phyloP scores from a whole-genome alignment of 2,113 vertebrate species.

The Ceratotherium simum region DNA sequence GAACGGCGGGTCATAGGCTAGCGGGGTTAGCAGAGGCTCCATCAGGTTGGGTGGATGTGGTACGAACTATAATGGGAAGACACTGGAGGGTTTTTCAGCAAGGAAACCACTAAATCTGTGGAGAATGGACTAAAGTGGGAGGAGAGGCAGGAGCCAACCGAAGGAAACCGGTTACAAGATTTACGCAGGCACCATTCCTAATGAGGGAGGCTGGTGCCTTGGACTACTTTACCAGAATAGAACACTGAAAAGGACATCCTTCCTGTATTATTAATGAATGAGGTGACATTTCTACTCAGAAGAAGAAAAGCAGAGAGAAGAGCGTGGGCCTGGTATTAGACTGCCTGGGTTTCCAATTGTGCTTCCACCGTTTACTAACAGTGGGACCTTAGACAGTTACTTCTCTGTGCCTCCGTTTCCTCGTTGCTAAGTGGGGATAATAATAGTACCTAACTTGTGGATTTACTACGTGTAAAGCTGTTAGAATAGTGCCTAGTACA shows the following conservation, averaged over 20 bases:
- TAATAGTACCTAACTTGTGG: not conserved
- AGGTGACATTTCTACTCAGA: not conserved
- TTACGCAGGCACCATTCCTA: rapidly evolving
- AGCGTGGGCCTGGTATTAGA: not conserved
- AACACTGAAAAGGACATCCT: not conserved
- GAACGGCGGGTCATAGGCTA: rapidly evolving
- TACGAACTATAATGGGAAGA: not conserved
- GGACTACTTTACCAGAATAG: not conserved
- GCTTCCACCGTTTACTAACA: not conserved
- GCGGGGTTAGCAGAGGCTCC: not conserved
- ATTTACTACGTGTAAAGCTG: not conserved
- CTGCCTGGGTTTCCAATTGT: not conserved
- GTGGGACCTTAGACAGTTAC: not conserved
- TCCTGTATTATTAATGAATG: not conserved
- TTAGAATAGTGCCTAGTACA: not conserved
- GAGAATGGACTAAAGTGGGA: no score
- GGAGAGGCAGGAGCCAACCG: no score
- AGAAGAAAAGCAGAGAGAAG: not conserved
- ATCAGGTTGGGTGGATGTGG: rapidly evolving
- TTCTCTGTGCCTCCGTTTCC: not conserved
- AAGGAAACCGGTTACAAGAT: no score
- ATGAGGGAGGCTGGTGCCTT: not conserved
- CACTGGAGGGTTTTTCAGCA: not conserved
- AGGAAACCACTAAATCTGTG: not conserved
- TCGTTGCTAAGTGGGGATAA: not conserved